Evolutionary conservation across 2,797 vertebrate species (phyloP).

Genomic region (Tinamus major): DNA sequence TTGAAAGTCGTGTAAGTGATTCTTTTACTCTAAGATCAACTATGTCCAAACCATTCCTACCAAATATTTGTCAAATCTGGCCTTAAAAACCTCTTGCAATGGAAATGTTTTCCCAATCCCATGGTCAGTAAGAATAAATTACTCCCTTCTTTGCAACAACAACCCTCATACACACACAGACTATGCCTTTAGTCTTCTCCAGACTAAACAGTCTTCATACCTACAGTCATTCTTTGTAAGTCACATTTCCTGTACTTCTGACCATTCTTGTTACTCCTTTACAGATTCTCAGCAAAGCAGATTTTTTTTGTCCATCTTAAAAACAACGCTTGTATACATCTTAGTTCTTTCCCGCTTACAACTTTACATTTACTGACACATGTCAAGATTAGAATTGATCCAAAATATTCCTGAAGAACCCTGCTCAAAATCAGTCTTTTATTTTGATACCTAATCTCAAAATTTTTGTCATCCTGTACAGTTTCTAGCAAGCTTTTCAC

Average conservation of each 20-base stretch:
- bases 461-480: not conserved
- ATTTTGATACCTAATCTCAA: not conserved
- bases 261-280: fast-evolving
- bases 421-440: not conserved
- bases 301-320: not conserved
- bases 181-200: not conserved
- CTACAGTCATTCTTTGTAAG: not conserved
- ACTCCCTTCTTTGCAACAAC: not conserved
- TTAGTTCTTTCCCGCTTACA: not conserved
- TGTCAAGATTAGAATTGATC: not conserved
- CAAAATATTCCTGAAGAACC: not conserved
- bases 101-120: not conserved
- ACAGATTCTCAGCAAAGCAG: not conserved
- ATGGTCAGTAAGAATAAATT: not conserved
- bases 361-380: not conserved
- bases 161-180: not conserved
- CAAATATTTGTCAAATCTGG: slow-evolving; percentile 30
- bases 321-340: not conserved
- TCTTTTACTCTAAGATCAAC: slow-evolving; percentile 16
- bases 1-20: not conserved
- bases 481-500: not conserved
- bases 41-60: not conserved
- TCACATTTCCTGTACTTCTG: not conserved
- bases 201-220: slow-evolving; percentile 12
- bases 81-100: not conserved